Conservation (phyloP, 2,797 vertebrate species). For the Aplochiton taeniatus region DNA sequence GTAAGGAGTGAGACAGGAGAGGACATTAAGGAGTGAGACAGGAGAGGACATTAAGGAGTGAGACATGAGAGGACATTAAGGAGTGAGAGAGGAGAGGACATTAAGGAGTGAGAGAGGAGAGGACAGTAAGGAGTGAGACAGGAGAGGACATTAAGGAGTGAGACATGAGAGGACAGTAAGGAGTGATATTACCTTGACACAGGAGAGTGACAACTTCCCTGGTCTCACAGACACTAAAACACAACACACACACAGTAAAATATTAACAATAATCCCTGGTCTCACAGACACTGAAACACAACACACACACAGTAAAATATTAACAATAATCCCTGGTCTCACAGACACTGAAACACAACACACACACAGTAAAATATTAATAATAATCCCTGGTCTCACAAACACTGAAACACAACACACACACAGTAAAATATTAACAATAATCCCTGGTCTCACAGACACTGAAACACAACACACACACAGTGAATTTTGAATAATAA, state of each 20-base stretch:
- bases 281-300: too few species aligned
- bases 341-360: background rate
- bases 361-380: too few species aligned
- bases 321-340: too few species aligned
- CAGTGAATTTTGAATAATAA: conserved; percentile 3
- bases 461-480: conserved; percentile 68
- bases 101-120: conserved; percentile 3
- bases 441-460: conserved; percentile 81
- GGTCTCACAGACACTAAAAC: conserved; percentile 83
- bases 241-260: conserved; percentile 39
- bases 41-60: too few species aligned
- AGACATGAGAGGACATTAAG: too few species aligned
- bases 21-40: too few species aligned
- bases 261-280: background rate
- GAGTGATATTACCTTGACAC: conserved; percentile 82
- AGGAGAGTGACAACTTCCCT: conserved; percentile 81
- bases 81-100: too few species aligned
- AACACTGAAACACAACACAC: conserved; percentile 73
- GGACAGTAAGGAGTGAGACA: background rate
- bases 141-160: conserved; percentile 26
- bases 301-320: background rate
- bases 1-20: too few species aligned
- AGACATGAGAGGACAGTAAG: conserved; percentile 23
- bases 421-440: conserved; percentile 17
- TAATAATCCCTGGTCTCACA: conserved; percentile 85